These are phyloP conservation scores for Etheostoma spectabile DNA, from an alignment of 2,113 vertebrate species.

Conservation along the genomic window DNA sequence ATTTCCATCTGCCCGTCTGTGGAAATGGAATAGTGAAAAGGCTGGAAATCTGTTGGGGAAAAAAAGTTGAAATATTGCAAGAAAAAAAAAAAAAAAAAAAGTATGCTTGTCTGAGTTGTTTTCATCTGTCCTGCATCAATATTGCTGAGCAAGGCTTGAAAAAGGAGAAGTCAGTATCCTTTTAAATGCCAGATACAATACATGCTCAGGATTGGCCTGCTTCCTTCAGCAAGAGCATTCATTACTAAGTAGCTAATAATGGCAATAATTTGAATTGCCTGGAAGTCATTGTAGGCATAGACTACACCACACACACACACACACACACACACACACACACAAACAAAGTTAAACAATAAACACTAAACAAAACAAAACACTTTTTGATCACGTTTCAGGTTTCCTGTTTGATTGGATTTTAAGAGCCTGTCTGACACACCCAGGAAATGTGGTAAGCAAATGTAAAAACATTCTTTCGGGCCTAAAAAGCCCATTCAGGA, in stretches of 20 bases:
- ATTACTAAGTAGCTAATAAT: conserved; percentile 33
- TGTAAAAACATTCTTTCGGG: conserved; percentile 53
- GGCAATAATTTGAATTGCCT: conserved; percentile 29
- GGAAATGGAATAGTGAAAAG: too few species aligned
- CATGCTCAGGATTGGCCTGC: background rate
- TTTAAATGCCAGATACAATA: conserved; percentile 26
- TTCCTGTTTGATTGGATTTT: conserved; percentile 44
- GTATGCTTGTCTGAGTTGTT: background rate
- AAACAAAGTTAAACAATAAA: conserved; percentile 62
- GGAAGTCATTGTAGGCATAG: conserved; percentile 16
- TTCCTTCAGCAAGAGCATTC: conserved; percentile 1
- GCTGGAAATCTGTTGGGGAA: too few species aligned
- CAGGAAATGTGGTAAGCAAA: conserved; percentile 55
- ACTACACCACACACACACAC: conserved; percentile 48
- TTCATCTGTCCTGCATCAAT: background rate
- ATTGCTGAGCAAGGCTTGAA: background rate
- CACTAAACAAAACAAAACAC: conserved; percentile 55
- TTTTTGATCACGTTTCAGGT: conserved; percentile 61
- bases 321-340: conserved; percentile 42
- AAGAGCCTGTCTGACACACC: conserved; percentile 45
- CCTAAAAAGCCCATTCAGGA: conserved; percentile 38
- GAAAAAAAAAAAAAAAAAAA: too few species aligned
- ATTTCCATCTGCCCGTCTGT: too few species aligned
- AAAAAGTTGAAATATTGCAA: too few species aligned
- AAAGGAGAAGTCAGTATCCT: background rate